Evolutionary conservation across 2,888 invertebrate genomes (phyloP), one percentile per base, ranked within the genome.

Genomic region (Clitarchus hookeri): DNA sequence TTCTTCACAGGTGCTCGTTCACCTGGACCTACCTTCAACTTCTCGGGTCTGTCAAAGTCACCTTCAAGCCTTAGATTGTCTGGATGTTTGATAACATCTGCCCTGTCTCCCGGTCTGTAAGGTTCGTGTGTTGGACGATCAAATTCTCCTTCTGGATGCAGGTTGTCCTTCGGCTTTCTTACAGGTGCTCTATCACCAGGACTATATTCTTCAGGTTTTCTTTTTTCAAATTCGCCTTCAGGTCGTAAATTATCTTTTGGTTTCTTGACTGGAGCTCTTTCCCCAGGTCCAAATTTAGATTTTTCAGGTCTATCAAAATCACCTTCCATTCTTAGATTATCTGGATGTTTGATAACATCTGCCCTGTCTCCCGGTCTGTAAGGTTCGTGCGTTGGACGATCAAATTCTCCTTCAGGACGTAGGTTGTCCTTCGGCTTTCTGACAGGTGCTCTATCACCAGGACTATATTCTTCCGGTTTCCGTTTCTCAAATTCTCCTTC

Each of bases 181-280:
- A 94, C 92, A 88, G 94, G 93, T 16, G 93, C 92, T 88, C 93
- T 92, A 89, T 94, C 94, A n/a, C 95, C 89, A 4, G 91, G 90
- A 65, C 88, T 88, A 44, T 82, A 48, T n/a, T 77, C 92, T n/a
- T n/a, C n/a, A n/a, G n/a, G n/a, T n/a, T n/a, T n/a, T n/a, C n/a
- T n/a, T n/a, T n/a, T n/a, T n/a, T n/a, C n/a, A 89, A 93, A 93
- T 0, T 53, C 92, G 16, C 93, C 93, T 89, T 92, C 92, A 3
- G 92, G 91, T 88, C 90, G 91, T 3, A 94, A 89, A 89, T 94
- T 93, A 87, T 93, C 93, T 26, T 89, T 89, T 82, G 91, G 92
- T 83, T 88, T 88, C 79, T 88, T 87, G 0, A 89, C 48, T 85
- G n/a, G n/a, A n/a, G n/a, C n/a, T n/a, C n/a, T n/a, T n/a, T n/a